Conservation (phyloP, 2,113 vertebrate species). For the Hippoglossus stenolepis region DNA sequence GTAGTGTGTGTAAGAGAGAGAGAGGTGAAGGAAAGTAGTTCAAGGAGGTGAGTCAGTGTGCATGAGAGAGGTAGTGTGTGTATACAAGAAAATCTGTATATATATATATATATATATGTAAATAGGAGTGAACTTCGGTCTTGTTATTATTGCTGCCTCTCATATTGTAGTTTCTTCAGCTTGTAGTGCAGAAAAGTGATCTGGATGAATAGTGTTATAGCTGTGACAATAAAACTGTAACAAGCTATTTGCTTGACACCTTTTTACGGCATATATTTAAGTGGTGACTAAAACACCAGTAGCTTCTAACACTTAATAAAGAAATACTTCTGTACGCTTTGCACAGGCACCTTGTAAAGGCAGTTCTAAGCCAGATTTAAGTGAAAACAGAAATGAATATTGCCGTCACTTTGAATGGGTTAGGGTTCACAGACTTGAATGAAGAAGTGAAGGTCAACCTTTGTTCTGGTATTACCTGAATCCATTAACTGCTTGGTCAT, state of each 20-base stretch:
- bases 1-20: conserved; percentile 1
- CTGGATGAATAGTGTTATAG: conserved; percentile 50
- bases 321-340: conserved; percentile 62
- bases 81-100: background rate
- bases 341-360: conserved; percentile 73
- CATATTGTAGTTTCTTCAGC: conserved; percentile 1
- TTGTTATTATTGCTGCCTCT: conserved; percentile 10
- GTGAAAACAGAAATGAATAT: conserved; percentile 77
- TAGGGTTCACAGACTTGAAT: conserved; percentile 34
- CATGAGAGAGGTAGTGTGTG: conserved; percentile 2
- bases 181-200: conserved; percentile 6
- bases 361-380: conserved; percentile 64
- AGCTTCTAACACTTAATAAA: conserved; percentile 80
- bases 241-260: conserved; percentile 76
- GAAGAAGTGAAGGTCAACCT: conserved; percentile 10
- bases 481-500: background rate
- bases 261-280: conserved; percentile 78
- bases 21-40: conserved; percentile 22
- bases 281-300: conserved; percentile 71
- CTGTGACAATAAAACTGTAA: conserved; percentile 73
- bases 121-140: background rate
- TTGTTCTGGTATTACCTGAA: background rate
- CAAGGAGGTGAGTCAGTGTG: background rate
- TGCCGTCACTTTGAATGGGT: conserved; percentile 36
- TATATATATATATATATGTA: too few species aligned